Percentiles rank a stretch among this genome's conserved stretches.
phyloP scores from a whole-genome alignment of 2,888 invertebrate species.

The Parnassius orleans region DNA sequence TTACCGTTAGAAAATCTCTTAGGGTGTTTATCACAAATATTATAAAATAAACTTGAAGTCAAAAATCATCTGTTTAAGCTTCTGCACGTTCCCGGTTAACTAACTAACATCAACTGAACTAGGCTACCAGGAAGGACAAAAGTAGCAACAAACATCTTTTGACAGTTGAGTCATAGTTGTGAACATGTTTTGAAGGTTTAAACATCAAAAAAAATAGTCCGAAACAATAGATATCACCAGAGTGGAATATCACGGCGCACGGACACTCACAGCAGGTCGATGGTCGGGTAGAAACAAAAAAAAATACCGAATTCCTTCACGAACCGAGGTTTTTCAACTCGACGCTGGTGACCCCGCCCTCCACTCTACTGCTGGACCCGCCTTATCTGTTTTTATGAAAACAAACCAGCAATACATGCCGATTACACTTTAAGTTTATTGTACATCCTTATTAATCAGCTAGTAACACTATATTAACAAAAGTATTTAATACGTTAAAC shows the following conservation, averaged over 20 bases:
- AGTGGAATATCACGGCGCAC: background rate
- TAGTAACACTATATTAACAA: no score
- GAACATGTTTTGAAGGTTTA: slow-evolving; percentile 22
- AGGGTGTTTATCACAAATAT: background rate
- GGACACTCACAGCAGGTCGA: slow-evolving; percentile 31
- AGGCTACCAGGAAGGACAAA: slow-evolving; percentile 19
- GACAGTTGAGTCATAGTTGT: slow-evolving; percentile 17
- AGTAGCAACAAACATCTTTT: slow-evolving; percentile 2
- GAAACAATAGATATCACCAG: slow-evolving; percentile 33
- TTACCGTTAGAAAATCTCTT: background rate
- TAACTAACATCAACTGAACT: slow-evolving; percentile 6
- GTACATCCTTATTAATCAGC: no score
- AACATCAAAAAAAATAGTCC: slow-evolving; percentile 27
- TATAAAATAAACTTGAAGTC: no score
- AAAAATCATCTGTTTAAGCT: background rate
- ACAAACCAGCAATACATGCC: background rate
- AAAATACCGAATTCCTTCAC: slow-evolving; percentile 56
- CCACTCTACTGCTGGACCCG: slow-evolving; percentile 14
- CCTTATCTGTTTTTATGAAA: slow-evolving; percentile 15
- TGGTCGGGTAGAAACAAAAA: slow-evolving; percentile 41
- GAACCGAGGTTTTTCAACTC: slow-evolving; percentile 58
- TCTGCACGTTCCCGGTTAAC: background rate
- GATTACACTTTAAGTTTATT: no score
- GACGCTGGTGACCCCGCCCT: slow-evolving; percentile 13
- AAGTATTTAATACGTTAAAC: no score